Evolutionary conservation across 2,113 vertebrate species (phyloP).

Genomic region (Aleadryas rufinucha): DNA sequence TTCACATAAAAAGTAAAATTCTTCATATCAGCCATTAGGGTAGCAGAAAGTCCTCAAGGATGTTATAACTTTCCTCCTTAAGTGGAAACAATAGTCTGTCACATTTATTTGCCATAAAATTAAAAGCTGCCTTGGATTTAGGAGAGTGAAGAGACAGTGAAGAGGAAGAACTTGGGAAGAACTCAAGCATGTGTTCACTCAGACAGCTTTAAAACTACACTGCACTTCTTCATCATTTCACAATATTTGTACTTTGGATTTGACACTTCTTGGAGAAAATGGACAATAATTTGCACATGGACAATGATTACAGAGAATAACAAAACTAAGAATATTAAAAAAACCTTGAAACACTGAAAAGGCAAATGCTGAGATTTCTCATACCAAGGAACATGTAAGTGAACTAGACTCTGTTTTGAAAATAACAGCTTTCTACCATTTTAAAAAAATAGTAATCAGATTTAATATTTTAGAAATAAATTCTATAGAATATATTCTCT

Average conservation of each 20-base stretch:
- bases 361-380: background rate
- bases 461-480: slow-evolving; percentile 60
- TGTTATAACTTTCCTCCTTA: background rate
- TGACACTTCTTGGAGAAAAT: background rate
- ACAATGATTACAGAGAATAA: background rate
- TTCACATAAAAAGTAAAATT: background rate
- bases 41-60: background rate
- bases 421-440: slow-evolving; percentile 30
- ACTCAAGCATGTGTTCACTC: background rate
- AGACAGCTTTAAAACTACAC: background rate
- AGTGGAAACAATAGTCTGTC: background rate
- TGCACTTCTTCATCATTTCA: background rate
- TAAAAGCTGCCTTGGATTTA: background rate
- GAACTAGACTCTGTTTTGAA: slow-evolving; percentile 31
- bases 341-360: background rate
- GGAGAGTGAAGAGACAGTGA: background rate
- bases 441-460: slow-evolving; percentile 59
- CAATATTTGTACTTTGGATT: background rate
- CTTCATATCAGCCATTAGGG: background rate
- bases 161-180: background rate
- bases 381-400: background rate
- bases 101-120: background rate
- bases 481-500: slow-evolving; percentile 59
- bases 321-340: background rate
- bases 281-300: background rate